Base-by-base conservation (phyloP, 2,888 invertebrate species). In the Lathronympha strigana region DNA sequence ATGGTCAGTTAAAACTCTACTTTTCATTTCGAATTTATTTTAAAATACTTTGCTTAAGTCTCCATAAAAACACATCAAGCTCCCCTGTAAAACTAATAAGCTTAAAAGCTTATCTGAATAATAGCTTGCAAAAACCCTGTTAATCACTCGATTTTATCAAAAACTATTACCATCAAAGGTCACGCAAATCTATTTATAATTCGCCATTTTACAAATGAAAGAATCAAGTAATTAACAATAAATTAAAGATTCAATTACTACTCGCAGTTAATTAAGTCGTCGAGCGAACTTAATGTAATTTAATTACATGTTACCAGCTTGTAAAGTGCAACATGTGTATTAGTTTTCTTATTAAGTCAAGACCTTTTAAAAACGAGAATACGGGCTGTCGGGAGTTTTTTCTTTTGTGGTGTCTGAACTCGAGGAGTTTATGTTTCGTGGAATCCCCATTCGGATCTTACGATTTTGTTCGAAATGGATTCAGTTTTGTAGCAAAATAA, bases 181-280 rank as follows among this genome's bases (percentile, higher is more conserved):
- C 55, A 43, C 28, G 38, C 54, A 43, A 43, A 55, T 43, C 43
- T 55, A 43, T 55, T 55, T 55, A 43, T 43, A 55, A 54, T 54
- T 19, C 38, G 13, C 43, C 8, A 33, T 33, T 54, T 38, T 38
- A 21, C 43, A 19, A 25, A 17, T 43, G 40, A 11, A 66, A 61
- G 73, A 72, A 68, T 67, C 47, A 71, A 72, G 72, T 82, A 85
- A 87, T 87, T 82, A 83, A 80, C 80, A 81, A 84, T 89, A 89
- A 86, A 88, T 88, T 84, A 80, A 80, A 81, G 76, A 86, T 88
- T 89, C 88, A 88, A 88, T 89, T 88, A 87, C 76, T 47, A 71
- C 72, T 68, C 68, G 70, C 73, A 74, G 78, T 80, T 87, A 84
- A 88, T 89, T 83, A 84, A 83, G 81, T 77, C 74, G 77, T 76